Evolutionary conservation across 2,888 invertebrate species (phyloP).

Genomic region (Xanthorhoe spadicearia): DNA sequence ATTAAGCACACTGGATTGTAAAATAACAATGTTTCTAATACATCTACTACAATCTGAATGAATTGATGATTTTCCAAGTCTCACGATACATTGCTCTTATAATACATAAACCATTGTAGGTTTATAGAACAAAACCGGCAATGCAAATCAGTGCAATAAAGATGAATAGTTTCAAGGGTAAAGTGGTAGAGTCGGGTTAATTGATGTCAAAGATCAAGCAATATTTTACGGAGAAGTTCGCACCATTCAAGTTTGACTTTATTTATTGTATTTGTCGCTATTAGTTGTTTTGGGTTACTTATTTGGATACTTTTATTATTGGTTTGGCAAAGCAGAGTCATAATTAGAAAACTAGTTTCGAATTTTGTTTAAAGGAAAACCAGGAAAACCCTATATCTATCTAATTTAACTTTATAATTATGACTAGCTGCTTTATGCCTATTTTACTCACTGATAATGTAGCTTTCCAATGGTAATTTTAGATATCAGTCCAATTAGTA

Average conservation of each 20-base stretch:
- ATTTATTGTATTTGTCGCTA: constrained; percentile 22
- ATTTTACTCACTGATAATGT: too few species aligned
- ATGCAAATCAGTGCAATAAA: constrained; percentile 1
- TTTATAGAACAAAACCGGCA: constrained; percentile 9
- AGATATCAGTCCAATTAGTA: too few species aligned
- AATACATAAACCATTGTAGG: background rate
- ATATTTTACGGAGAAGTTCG: constrained; percentile 47
- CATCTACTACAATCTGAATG: too few species aligned
- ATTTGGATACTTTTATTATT: too few species aligned
- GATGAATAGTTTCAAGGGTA: constrained; percentile 29
- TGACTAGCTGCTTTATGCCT: too few species aligned
- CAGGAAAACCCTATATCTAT: too few species aligned
- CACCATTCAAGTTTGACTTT: constrained; percentile 24
- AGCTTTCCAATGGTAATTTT: too few species aligned
- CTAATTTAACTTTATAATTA: too few species aligned
- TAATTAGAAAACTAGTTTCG: too few species aligned
- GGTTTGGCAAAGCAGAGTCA: too few species aligned
- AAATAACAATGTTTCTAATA: too few species aligned
- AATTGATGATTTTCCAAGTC: background rate
- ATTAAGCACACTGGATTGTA: background rate
- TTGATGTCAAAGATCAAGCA: constrained; percentile 64
- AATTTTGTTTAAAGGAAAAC: too few species aligned
- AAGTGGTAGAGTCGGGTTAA: constrained; percentile 52
- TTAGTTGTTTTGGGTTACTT: background rate
- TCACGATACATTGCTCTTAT: constrained; percentile 3